phyloP scores from a whole-genome alignment of 1,140 invertebrate genomes.

The Eumeta japonica region DNA sequence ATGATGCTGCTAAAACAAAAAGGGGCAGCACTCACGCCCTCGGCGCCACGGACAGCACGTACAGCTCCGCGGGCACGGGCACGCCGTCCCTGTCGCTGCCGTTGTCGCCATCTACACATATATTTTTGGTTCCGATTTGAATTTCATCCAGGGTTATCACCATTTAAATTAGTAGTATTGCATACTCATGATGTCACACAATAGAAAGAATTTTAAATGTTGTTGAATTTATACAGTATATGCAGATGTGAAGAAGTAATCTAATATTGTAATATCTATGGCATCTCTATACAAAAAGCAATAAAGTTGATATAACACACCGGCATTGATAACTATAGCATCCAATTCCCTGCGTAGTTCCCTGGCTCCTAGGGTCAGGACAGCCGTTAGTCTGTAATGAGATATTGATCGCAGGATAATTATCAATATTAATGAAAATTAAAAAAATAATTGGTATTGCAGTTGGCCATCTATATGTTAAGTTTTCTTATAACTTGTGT shows the following conservation, averaged over 20 bases:
- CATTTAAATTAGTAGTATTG: no score
- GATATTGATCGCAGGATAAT: background rate
- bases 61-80: constrained; percentile 34
- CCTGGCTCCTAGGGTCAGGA: constrained; percentile 34
- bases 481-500: background rate
- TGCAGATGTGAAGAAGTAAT: no score
- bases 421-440: background rate
- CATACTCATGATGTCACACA: no score
- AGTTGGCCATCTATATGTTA: constrained; percentile 6
- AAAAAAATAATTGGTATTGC: background rate
- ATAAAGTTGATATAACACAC: no score
- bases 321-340: constrained; percentile 40
- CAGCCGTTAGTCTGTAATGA: constrained; percentile 30
- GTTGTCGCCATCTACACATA: constrained; percentile 34
- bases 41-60: constrained; percentile 37
- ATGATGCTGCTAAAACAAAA: no score
- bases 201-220: no score
- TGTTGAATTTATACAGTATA: no score
- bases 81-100: constrained; percentile 23
- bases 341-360: constrained; percentile 38
- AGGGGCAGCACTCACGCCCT: constrained; percentile 25
- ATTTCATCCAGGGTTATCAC: no score
- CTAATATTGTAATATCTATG: no score
- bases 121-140: no score
- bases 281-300: no score